Conservation (phyloP, 2,797 vertebrate species). For the Graptemys geographica region DNA sequence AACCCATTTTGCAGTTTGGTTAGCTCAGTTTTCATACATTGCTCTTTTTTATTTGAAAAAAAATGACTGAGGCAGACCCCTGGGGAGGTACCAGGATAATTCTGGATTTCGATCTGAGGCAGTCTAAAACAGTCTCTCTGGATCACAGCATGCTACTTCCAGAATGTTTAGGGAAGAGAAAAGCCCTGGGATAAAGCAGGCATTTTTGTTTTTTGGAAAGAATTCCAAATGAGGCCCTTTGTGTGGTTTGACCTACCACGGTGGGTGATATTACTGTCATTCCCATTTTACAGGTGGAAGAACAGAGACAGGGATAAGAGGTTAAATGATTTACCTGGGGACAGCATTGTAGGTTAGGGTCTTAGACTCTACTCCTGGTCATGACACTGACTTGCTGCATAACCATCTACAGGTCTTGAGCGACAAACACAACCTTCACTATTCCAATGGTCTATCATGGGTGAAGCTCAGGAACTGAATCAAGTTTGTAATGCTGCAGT, state of each 20-base stretch:
- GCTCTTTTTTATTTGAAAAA: not conserved
- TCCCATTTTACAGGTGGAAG: not conserved
- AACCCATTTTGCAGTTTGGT: not conserved
- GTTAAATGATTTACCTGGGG: not conserved
- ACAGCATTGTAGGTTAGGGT: not conserved
- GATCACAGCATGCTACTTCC: not conserved
- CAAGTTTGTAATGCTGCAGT: not conserved
- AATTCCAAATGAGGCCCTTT: not conserved
- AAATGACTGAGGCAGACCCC: not conserved
- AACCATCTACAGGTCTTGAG: accelerated
- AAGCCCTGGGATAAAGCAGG: not conserved
- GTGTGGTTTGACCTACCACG: not conserved
- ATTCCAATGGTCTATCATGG: not conserved
- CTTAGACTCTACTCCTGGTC: not conserved
- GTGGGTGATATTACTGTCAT: not conserved
- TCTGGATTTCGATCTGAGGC: not conserved
- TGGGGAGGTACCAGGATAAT: not conserved
- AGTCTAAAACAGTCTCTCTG: not conserved
- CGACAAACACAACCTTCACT: not conserved
- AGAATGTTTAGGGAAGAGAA: not conserved
- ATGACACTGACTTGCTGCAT: not conserved
- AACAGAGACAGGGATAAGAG: not conserved
- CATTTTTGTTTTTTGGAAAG: not conserved
- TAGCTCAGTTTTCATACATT: not conserved
- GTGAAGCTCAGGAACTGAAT: not conserved